Conservation (phyloP, 1,140 invertebrate genomes). For the Odontomachus brunneus region DNA sequence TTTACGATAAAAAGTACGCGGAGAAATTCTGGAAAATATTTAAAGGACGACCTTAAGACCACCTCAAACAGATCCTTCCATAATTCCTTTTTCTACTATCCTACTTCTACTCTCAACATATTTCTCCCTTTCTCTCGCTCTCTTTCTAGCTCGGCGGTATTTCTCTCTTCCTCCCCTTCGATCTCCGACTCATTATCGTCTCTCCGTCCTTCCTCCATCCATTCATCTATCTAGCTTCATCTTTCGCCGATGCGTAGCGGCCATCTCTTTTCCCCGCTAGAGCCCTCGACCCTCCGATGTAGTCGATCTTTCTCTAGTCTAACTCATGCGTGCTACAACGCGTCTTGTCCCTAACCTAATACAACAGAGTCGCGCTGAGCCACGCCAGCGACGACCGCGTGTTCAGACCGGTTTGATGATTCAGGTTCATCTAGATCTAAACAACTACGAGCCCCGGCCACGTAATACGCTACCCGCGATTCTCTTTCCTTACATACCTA, state of each 20-base stretch:
- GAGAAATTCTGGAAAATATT: constrained; percentile 66
- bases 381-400: constrained; percentile 68
- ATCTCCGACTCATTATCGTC: neutral
- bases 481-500: constrained; percentile 48
- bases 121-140: neutral
- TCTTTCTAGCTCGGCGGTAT: constrained; percentile 26
- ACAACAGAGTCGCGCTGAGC: constrained; percentile 81
- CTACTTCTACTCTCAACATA: constrained; percentile 8
- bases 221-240: constrained; percentile 12
- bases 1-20: neutral
- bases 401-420: constrained; percentile 82
- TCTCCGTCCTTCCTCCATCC: neutral
- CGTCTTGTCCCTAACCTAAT: constrained; percentile 83
- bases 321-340: constrained; percentile 79
- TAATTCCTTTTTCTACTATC: constrained; percentile 28
- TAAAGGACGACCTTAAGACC: constrained; percentile 7
- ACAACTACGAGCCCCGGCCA: constrained; percentile 68
- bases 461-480: constrained; percentile 71
- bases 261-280: constrained; percentile 20
- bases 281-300: constrained; percentile 28
- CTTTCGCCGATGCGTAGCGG: neutral
- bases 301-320: constrained; percentile 70
- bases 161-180: neutral
- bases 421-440: constrained; percentile 84
- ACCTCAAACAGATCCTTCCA: constrained; percentile 26